Percentiles rank a stretch among this genome's conserved stretches.
Evolutionary conservation across 2,888 invertebrate species (phyloP).

Genomic region (Philereme vetulata): DNA sequence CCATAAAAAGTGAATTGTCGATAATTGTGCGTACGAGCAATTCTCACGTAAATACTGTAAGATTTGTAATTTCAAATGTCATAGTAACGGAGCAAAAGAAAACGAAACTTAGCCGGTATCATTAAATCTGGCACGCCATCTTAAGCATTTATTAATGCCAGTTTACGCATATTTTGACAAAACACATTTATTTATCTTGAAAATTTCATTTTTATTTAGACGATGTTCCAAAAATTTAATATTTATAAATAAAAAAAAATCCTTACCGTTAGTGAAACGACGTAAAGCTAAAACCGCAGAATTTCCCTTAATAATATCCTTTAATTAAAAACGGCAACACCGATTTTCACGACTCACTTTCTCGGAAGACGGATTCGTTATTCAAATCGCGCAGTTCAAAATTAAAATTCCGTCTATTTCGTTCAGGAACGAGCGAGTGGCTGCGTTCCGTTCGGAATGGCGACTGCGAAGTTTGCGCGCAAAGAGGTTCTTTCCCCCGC

Average conservation of each 20-base stretch:
- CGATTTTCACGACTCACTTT: conserved; percentile 67
- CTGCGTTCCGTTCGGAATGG: conserved; percentile 65
- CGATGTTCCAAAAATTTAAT: neutral
- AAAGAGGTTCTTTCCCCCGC: conserved; percentile 65
- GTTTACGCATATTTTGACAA: conserved; percentile 12
- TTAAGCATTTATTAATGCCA: conserved; percentile 18
- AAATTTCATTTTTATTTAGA: conserved; percentile 11
- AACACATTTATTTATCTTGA: conserved; percentile 7
- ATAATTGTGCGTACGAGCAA: conserved; percentile 38
- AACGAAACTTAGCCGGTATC: conserved; percentile 49
- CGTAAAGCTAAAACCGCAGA: conserved; percentile 46
- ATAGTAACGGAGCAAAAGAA: conserved; percentile 47
- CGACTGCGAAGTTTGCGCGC: conserved; percentile 60
- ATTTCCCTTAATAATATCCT: conserved; percentile 56
- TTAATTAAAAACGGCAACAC: conserved; percentile 56
- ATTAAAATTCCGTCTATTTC: conserved; percentile 40
- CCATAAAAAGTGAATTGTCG: conserved; percentile 41
- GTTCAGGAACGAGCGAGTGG: conserved; percentile 56
- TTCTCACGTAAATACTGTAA: conserved; percentile 47
- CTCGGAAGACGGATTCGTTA: conserved; percentile 46
- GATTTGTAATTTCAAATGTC: conserved; percentile 53
- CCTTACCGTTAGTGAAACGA: conserved; percentile 72
- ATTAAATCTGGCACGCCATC: conserved; percentile 48
- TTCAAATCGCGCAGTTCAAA: conserved; percentile 45
- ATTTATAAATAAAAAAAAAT: neutral